These are phyloP conservation scores for Dysmachus trigonus DNA, from an alignment of 2,888 invertebrate species.

Conservation along the genomic window DNA sequence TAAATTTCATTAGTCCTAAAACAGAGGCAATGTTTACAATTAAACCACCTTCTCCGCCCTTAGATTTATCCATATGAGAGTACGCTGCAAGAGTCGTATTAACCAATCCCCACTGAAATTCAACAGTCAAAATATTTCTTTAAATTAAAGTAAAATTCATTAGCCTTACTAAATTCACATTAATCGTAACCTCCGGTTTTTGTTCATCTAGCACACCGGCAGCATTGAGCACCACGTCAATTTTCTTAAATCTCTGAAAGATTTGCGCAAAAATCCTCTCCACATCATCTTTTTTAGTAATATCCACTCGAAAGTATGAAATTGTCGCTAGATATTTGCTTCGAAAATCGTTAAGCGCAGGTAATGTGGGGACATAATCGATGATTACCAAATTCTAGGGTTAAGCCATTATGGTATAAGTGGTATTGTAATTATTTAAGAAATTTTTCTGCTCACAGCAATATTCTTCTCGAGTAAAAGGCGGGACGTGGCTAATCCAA, in stretches of 20 bases:
- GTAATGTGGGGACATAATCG: conserved; percentile 55
- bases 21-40: conserved; percentile 62
- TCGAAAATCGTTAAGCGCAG: conserved; percentile 48
- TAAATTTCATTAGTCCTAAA: conserved; percentile 56
- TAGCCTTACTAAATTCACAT: conserved; percentile 65
- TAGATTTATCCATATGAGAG: conserved; percentile 62
- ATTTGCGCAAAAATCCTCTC: conserved; percentile 53
- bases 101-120: conserved; percentile 57
- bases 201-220: conserved; percentile 59
- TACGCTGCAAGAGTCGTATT: conserved; percentile 57
- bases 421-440: neutral
- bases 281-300: conserved; percentile 56
- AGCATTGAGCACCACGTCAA: conserved; percentile 60
- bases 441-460: conserved; percentile 52
- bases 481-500: conserved; percentile 57
- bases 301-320: conserved; percentile 56
- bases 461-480: conserved; percentile 56
- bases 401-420: neutral
- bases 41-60: conserved; percentile 62
- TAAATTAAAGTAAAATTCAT: neutral
- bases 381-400: conserved; percentile 55
- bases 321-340: conserved; percentile 45
- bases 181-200: conserved; percentile 55
- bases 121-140: neutral
- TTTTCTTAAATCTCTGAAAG: conserved; percentile 51